Conservation (phyloP, 2,888 invertebrate species). For the Allacma fusca region DNA sequence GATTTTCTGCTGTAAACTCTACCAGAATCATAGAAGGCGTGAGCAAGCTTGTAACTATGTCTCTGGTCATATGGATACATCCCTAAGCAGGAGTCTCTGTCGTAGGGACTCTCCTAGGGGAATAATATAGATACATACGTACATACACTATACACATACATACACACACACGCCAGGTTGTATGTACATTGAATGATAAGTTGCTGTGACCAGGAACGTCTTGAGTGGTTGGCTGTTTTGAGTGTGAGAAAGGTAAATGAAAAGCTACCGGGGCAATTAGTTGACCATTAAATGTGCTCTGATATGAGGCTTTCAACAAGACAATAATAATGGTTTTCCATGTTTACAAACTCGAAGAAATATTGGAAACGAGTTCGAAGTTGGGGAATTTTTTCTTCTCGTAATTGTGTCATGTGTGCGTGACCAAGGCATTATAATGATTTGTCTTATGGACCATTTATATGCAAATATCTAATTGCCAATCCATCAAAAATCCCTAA, state of each 20-base stretch:
- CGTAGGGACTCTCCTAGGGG: too few relatives aligned
- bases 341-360: constrained; percentile 43
- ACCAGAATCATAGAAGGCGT: too few relatives aligned
- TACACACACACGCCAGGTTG: too few relatives aligned
- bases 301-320: constrained; percentile 44
- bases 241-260: constrained; percentile 23
- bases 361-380: constrained; percentile 34
- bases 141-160: neutral
- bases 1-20: too few relatives aligned
- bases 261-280: constrained; percentile 40
- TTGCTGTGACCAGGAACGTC: neutral
- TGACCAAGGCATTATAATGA: constrained; percentile 38
- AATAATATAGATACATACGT: too few relatives aligned
- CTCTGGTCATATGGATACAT: too few relatives aligned
- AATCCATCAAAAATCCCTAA: constrained; percentile 36
- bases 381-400: constrained; percentile 15
- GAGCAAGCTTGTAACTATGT: too few relatives aligned
- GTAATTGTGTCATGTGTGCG: constrained; percentile 43
- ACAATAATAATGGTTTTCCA: constrained; percentile 37
- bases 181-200: too few relatives aligned
- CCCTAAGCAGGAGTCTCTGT: too few relatives aligned
- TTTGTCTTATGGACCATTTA: constrained; percentile 40
- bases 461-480: constrained; percentile 39
- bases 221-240: neutral
- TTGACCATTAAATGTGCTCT: constrained; percentile 41